phyloP scores from a whole-genome alignment of 2,888 invertebrate genomes.

The Hypomecis punctinalis region DNA sequence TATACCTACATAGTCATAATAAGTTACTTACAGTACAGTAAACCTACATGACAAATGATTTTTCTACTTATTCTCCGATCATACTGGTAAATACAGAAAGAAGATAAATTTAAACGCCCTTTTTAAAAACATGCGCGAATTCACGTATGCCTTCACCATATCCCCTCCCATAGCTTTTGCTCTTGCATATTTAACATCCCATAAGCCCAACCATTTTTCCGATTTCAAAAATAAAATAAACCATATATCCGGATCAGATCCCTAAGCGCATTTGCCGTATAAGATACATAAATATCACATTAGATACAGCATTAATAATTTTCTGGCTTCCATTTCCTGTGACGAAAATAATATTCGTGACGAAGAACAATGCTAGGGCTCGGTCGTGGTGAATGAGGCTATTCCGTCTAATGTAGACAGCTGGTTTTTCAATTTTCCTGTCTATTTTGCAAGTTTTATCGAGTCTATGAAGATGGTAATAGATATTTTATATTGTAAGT shows the following conservation, averaged over 20 bases:
- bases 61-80: too few relatives aligned
- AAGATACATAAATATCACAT: constrained; percentile 23
- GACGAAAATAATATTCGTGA: constrained; percentile 25
- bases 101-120: too few relatives aligned
- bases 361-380: constrained; percentile 6
- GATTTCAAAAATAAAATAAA: constrained; percentile 20
- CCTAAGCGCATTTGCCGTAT: constrained; percentile 7
- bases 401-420: constrained; percentile 11
- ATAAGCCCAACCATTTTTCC: constrained; percentile 6
- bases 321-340: constrained; percentile 13
- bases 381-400: constrained; percentile 1
- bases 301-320: constrained; percentile 27
- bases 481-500: constrained; percentile 7
- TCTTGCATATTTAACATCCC: constrained; percentile 18
- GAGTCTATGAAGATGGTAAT: background rate
- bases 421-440: constrained; percentile 16
- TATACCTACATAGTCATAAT: too few relatives aligned
- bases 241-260: constrained; percentile 6
- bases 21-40: too few relatives aligned
- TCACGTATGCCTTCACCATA: background rate
- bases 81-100: too few relatives aligned
- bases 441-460: constrained; percentile 8
- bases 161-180: constrained; percentile 4
- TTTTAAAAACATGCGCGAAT: background rate
- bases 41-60: too few relatives aligned